These are phyloP conservation scores for Drosophila setifemur DNA, from an alignment of 1,140 invertebrate species.

Conservation along the genomic window DNA sequence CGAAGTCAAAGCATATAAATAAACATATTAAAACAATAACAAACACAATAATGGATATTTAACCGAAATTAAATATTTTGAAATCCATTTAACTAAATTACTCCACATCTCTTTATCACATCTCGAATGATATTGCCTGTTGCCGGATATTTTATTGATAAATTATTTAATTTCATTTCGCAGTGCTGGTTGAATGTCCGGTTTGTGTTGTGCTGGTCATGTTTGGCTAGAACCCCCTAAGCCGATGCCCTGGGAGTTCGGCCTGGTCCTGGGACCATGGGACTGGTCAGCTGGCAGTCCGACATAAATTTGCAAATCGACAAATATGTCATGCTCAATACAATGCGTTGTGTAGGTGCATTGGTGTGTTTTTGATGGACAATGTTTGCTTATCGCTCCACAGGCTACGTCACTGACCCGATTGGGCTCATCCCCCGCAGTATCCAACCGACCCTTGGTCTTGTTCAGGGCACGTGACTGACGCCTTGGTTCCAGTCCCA, in stretches of 20 bases:
- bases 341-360: slow-evolving; percentile 55
- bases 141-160: slow-evolving; percentile 49
- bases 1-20: no score
- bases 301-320: slow-evolving; percentile 78
- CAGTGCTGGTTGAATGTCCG: slow-evolving; percentile 31
- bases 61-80: slow-evolving; percentile 1
- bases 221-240: slow-evolving; percentile 26
- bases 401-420: slow-evolving; percentile 37
- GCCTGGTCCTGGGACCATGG: slow-evolving; percentile 1
- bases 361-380: slow-evolving; percentile 78
- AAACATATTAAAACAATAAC: no score
- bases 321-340: slow-evolving; percentile 77
- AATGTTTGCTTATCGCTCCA: slow-evolving; percentile 75
- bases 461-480: slow-evolving; percentile 53
- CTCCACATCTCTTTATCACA: not conserved
- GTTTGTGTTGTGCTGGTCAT: slow-evolving; percentile 17
- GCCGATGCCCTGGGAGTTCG: slow-evolving; percentile 30
- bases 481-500: slow-evolving; percentile 47
- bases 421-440: slow-evolving; percentile 4
- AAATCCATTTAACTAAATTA: not conserved
- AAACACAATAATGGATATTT: no score
- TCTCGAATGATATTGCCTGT: not conserved
- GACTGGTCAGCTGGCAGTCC: slow-evolving; percentile 6
- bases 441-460: not conserved
- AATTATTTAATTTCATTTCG: slow-evolving; percentile 67